phyloP scores from a whole-genome alignment of 2,113 vertebrate genomes.

The Myrmecobius fasciatus region DNA sequence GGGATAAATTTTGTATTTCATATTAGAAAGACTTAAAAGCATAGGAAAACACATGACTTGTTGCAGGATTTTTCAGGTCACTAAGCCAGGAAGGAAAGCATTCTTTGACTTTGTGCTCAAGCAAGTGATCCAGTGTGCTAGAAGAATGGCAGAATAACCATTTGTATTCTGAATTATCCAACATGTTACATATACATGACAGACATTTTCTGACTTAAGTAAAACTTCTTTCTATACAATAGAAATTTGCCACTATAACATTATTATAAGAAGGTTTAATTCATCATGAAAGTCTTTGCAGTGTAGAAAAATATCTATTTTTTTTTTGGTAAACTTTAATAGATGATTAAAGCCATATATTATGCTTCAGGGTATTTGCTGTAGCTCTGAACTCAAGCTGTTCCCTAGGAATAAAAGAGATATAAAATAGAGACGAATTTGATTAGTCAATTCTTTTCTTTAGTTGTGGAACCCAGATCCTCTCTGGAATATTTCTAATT shows the following conservation, averaged over 20 bases:
- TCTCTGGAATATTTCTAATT: constrained; percentile 55
- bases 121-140: not conserved
- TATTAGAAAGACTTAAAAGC: constrained; percentile 44
- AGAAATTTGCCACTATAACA: constrained; percentile 24
- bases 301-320: constrained; percentile 26
- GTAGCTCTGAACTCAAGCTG: constrained; percentile 51
- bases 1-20: constrained; percentile 27
- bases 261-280: constrained; percentile 12
- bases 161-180: constrained; percentile 24
- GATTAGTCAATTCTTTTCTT: constrained; percentile 54
- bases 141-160: constrained; percentile 18
- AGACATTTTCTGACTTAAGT: constrained; percentile 47
- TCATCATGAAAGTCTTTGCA: constrained; percentile 34
- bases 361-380: constrained; percentile 30
- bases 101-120: constrained; percentile 35
- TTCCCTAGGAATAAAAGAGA: constrained; percentile 17
- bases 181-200: constrained; percentile 15
- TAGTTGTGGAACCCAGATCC: constrained; percentile 13
- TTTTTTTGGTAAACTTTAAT: constrained; percentile 7
- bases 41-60: not conserved
- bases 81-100: constrained; percentile 34
- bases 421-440: constrained; percentile 30
- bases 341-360: constrained; percentile 48
- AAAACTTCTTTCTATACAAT: constrained; percentile 20
- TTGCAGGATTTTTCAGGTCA: constrained; percentile 14